Percentiles rank a stretch among this genome's conserved stretches.
Conservation (phyloP, 1,140 invertebrate species). For the Pseudoatta argentina region DNA sequence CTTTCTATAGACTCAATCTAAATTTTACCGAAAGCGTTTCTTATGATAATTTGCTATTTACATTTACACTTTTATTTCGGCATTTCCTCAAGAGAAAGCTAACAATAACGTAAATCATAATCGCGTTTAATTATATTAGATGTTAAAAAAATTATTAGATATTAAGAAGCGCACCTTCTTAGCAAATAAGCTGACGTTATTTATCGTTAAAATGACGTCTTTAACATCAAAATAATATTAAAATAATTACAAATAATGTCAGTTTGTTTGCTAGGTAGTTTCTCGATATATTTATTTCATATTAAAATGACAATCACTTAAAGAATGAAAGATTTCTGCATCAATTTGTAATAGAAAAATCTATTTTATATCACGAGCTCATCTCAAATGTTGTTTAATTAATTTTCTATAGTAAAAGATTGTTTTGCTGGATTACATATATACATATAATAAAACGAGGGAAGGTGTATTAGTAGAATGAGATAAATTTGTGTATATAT, state of each 20-base stretch:
- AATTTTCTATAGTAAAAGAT: background rate
- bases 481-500: constrained; percentile 3
- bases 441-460: background rate
- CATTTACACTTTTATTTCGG: background rate
- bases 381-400: background rate
- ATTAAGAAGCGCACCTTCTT: background rate
- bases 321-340: background rate
- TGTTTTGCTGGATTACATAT: background rate
- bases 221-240: too few species aligned
- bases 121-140: background rate
- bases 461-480: background rate
- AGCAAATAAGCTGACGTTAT: too few species aligned
- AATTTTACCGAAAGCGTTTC: constrained; percentile 39
- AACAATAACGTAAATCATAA: background rate
- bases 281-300: background rate
- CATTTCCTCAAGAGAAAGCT: background rate
- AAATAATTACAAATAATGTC: too few species aligned
- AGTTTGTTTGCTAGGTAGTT: too few species aligned
- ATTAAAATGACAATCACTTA: background rate
- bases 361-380: background rate
- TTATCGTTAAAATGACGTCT: too few species aligned
- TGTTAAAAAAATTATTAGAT: background rate
- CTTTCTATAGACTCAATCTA: constrained; percentile 42
- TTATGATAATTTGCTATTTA: background rate
- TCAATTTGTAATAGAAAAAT: too few species aligned